Evolutionary conservation across 2,888 invertebrate species (phyloP), one percentile per base, ranked within the genome.

Genomic region (Aleiodes leptofemur): DNA sequence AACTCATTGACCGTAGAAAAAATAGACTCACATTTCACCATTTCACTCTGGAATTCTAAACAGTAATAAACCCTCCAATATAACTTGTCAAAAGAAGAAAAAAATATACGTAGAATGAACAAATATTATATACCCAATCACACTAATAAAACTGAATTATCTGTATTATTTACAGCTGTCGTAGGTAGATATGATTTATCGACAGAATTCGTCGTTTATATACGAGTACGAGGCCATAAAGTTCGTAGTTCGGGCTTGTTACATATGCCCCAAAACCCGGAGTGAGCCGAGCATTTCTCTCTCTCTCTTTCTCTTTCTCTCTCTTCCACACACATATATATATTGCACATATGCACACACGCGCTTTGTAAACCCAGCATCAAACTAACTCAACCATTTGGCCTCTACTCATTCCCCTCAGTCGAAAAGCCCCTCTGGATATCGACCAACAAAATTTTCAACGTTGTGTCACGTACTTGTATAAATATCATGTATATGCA

Each of bases 141-240:
- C 77, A 61, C 78, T 74, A 69, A 74, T 77, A 79, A 78, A 77
- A 76, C 77, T 78, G 79, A 78, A 78, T 80, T 77, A 79, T 79
- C 78, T 79, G 76, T 79, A 80, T 81, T 81, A 82, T 82, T 82
- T 80, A 82, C 78, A 79, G 79, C 77, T 80, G 74, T 78, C 61
- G 77, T 75, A 64, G 79, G 77, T 77, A 38, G 77, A 74, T 77
- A 64, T 80, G 81, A 81, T 82, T 81, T 80, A 81, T 82, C 80
- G 82, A 82, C 78, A 80, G 81, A 79, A 64, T 82, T 78, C 77
- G 61, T 76, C 79, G 79, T 78, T 82, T 80, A 79, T 81, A 79
- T 77, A 76, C 77, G 73, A 50, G 64, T 64, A 64, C 64, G 43
- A 71, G 51, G 73, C 80, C 78, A 81, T 82, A 81, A 82, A 82